A percentile compares a stretch with the other conserved stretches of the same genome.
phyloP scores from a whole-genome alignment of 2,888 invertebrate genomes.

The Phania funesta region DNA sequence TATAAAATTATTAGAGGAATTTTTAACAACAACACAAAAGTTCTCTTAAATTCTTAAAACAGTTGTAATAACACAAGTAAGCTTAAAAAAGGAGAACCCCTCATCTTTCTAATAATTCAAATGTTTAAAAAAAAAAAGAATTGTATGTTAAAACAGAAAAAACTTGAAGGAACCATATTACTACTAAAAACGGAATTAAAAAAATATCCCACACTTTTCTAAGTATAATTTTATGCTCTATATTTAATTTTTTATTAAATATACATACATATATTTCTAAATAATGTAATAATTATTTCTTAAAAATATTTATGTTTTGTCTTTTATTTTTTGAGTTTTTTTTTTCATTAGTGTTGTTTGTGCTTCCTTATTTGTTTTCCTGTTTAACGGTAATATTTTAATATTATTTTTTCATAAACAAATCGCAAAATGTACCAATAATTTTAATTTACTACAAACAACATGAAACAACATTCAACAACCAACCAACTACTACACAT shows the following conservation, averaged over 20 bases:
- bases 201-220: conserved; percentile 52
- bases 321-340: conserved; percentile 31
- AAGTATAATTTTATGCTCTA: conserved; percentile 64
- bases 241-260: conserved; percentile 56
- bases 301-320: conserved; percentile 44
- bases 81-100: conserved; percentile 26
- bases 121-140: conserved; percentile 42
- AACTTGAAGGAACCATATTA: conserved; percentile 39
- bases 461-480: conserved; percentile 63
- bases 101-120: conserved; percentile 45
- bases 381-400: conserved; percentile 44
- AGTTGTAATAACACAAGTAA: conserved; percentile 44
- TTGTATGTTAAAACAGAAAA: conserved; percentile 55
- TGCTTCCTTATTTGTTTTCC: conserved; percentile 14
- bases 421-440: conserved; percentile 37
- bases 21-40: conserved; percentile 23
- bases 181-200: conserved; percentile 60
- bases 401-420: conserved; percentile 22
- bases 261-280: conserved; percentile 55
- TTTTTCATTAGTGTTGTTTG: conserved; percentile 38
- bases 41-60: conserved; percentile 38
- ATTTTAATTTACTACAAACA: conserved; percentile 50
- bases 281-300: conserved; percentile 56
- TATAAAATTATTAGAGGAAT: conserved; percentile 46
- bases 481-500: conserved; percentile 66